Evolutionary conservation across 1,140 invertebrate genomes (phyloP).

Genomic region (Lasaia peninsularis): DNA sequence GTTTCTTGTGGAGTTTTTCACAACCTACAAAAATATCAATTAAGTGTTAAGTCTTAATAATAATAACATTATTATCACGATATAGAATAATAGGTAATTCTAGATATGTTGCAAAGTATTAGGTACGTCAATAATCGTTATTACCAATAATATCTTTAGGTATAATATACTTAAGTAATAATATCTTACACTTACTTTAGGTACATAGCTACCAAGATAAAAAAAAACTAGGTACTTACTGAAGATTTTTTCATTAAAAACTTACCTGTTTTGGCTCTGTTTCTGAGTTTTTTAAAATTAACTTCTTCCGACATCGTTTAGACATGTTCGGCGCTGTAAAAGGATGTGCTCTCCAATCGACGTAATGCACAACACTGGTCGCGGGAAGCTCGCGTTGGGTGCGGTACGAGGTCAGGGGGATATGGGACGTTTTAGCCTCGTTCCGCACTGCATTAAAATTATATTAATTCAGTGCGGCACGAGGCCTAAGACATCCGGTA

Average conservation of each 20-base stretch:
- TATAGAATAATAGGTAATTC: slow-evolving; percentile 4
- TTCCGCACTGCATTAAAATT: slow-evolving; percentile 20
- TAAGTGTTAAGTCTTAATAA: not conserved
- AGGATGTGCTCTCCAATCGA: slow-evolving; percentile 9
- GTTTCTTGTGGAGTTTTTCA: slow-evolving; percentile 3
- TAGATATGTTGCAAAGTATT: slow-evolving; percentile 3
- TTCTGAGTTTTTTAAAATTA: slow-evolving; percentile 4
- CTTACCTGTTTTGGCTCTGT: slow-evolving; percentile 3
- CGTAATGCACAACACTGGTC: slow-evolving; percentile 19
- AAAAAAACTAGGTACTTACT: slow-evolving; percentile 1
- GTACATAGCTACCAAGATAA: slow-evolving; percentile 3
- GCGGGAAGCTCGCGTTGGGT: slow-evolving; percentile 20
- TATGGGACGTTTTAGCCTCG: slow-evolving; percentile 21
- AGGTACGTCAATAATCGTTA: slow-evolving; percentile 3
- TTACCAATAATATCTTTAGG: slow-evolving; percentile 3
- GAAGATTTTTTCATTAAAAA: slow-evolving; percentile 4
- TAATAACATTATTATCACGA: not conserved
- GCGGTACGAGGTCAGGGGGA: slow-evolving; percentile 21
- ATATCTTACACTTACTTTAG: slow-evolving; percentile 3
- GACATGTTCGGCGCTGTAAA: slow-evolving; percentile 4
- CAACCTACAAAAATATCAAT: slow-evolving; percentile 3
- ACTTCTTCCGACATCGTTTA: slow-evolving; percentile 3
- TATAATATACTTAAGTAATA: slow-evolving; percentile 4
- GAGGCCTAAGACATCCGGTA: slow-evolving; percentile 19
- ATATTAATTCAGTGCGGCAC: slow-evolving; percentile 20